Percentiles rank a stretch among this genome's conserved stretches.
Evolutionary conservation across 2,888 invertebrate species (phyloP).

Genomic region (Polietes domitor): DNA sequence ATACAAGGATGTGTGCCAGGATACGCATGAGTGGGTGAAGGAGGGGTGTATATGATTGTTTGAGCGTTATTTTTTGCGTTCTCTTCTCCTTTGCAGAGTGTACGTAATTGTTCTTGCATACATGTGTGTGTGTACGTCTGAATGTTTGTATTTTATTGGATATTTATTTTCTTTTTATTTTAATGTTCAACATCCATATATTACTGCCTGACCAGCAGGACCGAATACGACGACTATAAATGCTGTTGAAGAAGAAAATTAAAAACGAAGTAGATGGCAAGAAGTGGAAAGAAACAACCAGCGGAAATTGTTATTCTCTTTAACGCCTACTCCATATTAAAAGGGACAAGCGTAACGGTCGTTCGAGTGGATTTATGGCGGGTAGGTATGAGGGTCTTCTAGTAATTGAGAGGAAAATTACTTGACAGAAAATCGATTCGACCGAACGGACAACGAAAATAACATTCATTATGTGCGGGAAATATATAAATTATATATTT

Average conservation of each 20-base stretch:
- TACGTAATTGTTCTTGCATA: not conserved
- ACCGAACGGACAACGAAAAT: too few species aligned
- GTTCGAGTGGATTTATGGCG: not conserved
- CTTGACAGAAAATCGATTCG: too few species aligned
- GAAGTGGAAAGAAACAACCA: conserved; percentile 14
- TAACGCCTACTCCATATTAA: conserved; percentile 46
- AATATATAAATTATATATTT: too few species aligned
- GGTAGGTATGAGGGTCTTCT: not conserved
- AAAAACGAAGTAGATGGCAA: not conserved
- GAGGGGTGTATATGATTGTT: not conserved
- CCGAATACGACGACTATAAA: conserved; percentile 34
- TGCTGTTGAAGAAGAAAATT: conserved; percentile 30
- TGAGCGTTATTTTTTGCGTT: not conserved
- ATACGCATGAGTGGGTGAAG: not conserved
- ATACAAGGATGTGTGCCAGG: not conserved
- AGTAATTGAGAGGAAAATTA: not conserved
- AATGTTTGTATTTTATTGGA: conserved; percentile 45
- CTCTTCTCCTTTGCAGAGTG: not conserved
- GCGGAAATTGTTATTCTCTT: conserved; percentile 56
- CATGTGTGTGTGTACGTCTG: not conserved
- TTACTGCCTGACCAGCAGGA: conserved; percentile 48
- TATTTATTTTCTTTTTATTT: conserved; percentile 57
- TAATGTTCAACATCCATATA: conserved; percentile 56
- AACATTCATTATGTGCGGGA: too few species aligned
- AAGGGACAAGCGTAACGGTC: not conserved